Percentiles rank a stretch among this genome's conserved stretches.
phyloP scores from a whole-genome alignment of 2,888 invertebrate genomes.

The Acronicta leporina region DNA sequence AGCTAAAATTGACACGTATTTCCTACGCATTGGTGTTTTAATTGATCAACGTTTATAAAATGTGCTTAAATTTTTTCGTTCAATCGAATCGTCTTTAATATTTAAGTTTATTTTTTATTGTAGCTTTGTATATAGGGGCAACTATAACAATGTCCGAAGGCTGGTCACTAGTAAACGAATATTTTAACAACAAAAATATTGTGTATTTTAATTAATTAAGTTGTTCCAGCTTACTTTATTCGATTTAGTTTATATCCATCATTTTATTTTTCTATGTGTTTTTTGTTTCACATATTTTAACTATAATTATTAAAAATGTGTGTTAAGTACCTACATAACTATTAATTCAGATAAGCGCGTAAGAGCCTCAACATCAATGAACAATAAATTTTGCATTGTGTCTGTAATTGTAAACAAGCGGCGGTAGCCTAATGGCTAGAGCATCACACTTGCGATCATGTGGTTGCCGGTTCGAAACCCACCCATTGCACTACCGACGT shows the following conservation, averaged over 20 bases:
- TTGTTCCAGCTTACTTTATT: constrained; percentile 51
- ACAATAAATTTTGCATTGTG: too few relatives aligned
- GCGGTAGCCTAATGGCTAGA: too few relatives aligned
- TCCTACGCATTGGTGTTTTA: neutral
- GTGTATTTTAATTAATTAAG: constrained; percentile 46
- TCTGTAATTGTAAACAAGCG: too few relatives aligned
- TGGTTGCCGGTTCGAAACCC: too few relatives aligned
- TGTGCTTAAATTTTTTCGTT: constrained; percentile 1
- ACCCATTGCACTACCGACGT: too few relatives aligned
- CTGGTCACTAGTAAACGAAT: constrained; percentile 54
- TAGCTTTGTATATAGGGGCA: constrained; percentile 53
- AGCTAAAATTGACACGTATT: neutral
- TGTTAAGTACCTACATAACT: too few relatives aligned
- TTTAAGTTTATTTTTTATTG: constrained; percentile 29
- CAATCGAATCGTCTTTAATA: constrained; percentile 13
- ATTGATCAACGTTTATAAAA: neutral
- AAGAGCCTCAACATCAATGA: too few relatives aligned
- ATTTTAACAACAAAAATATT: constrained; percentile 48
- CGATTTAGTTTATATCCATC: constrained; percentile 35
- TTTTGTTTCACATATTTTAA: constrained; percentile 10
- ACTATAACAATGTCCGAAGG: constrained; percentile 52
- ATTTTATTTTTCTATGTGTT: constrained; percentile 30
- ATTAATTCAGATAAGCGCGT: too few relatives aligned
- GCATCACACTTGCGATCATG: too few relatives aligned
- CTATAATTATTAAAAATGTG: constrained; percentile 8